A percentile compares a stretch with the other conserved stretches of the same genome.
Conservation (phyloP, 2,797 vertebrate genomes). For the Enteromius radiatus region DNA sequence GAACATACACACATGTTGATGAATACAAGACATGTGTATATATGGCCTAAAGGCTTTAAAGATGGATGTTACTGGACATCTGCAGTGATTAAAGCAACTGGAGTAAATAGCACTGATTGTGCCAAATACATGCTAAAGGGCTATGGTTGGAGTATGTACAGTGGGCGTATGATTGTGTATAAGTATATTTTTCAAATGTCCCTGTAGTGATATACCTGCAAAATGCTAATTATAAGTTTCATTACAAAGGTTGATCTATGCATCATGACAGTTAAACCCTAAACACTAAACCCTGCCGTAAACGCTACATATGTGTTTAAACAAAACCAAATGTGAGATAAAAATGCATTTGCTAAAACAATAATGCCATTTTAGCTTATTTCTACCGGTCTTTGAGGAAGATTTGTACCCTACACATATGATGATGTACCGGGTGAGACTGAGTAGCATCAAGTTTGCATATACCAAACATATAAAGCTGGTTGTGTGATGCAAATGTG, state of each 20-base stretch:
- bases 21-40: conserved; percentile 32
- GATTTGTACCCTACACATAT: not conserved
- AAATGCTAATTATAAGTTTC: not conserved
- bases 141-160: not conserved
- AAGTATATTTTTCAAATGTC: not conserved
- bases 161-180: not conserved
- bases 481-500: conserved; percentile 6
- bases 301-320: not conserved
- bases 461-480: not conserved
- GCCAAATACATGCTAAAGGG: conserved; percentile 62
- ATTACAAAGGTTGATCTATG: not conserved
- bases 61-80: conserved; percentile 68
- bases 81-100: conserved; percentile 71
- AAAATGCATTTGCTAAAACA: not conserved
- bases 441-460: not conserved
- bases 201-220: not conserved
- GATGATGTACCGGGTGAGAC: not conserved
- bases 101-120: conserved; percentile 68
- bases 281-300: not conserved
- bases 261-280: not conserved
- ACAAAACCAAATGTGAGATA: not conserved
- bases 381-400: not conserved
- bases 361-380: not conserved
- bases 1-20: conserved; percentile 32
- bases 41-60: conserved; percentile 37